phyloP scores from a whole-genome alignment of 2,113 vertebrate species.

The Benitochromis conjunctus region DNA sequence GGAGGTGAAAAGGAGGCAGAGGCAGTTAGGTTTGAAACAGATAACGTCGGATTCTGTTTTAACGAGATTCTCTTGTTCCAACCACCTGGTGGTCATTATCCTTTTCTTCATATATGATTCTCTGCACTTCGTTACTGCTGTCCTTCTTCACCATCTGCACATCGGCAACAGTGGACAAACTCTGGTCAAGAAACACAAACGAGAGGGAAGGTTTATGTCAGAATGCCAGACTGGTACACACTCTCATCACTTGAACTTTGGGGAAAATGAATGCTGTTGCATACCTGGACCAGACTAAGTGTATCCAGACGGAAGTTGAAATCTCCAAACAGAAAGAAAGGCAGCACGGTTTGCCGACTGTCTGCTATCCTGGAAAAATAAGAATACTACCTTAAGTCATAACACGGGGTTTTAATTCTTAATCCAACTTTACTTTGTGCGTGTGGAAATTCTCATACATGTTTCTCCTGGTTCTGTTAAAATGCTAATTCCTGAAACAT shows the following conservation, averaged over 20 bases:
- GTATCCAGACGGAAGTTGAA: slow-evolving; percentile 82
- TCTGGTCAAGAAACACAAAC: slow-evolving; percentile 44
- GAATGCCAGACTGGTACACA: not conserved
- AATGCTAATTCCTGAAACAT: not conserved
- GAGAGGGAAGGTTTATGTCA: not conserved
- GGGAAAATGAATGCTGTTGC: not conserved
- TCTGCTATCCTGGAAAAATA: slow-evolving; percentile 59
- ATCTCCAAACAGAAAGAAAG: slow-evolving; percentile 81
- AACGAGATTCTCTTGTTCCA: rapidly evolving
- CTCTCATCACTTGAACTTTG: not conserved
- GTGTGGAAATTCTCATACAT: not conserved
- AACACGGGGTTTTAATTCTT: not conserved
- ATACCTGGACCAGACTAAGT: slow-evolving; percentile 73
- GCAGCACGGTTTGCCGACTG: slow-evolving; percentile 45
- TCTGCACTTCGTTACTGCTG: slow-evolving; percentile 70
- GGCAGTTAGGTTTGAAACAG: not conserved
- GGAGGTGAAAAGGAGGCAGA: not conserved
- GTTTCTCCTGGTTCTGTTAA: rapidly evolving
- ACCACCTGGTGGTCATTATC: slow-evolving; percentile 73
- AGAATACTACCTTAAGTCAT: rapidly evolving
- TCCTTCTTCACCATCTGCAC: slow-evolving; percentile 70
- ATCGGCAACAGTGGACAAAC: slow-evolving; percentile 66
- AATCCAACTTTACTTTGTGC: not conserved
- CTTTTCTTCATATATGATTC: slow-evolving; percentile 75
- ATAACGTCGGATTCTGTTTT: rapidly evolving